Evolutionary conservation across 1,140 invertebrate species (phyloP).

Genomic region (Lordiphosa clarofinis): DNA sequence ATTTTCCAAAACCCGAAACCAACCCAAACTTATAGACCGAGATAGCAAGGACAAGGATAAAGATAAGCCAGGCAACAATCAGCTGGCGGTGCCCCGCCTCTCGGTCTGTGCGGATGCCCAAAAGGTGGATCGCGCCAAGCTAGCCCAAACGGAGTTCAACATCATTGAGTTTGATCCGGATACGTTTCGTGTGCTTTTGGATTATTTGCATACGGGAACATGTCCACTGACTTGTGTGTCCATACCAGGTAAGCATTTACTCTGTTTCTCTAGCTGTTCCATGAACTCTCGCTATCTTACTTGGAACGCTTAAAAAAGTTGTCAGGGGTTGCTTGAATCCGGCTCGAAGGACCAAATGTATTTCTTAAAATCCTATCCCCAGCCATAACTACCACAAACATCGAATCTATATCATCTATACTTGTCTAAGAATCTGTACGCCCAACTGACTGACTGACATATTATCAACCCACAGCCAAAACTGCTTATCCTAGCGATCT

Average conservation of each 20-base stretch:
- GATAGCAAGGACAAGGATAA: constrained; percentile 90
- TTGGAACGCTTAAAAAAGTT: no score
- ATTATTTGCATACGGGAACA: constrained; percentile 95
- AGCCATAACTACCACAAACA: no score
- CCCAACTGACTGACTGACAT: no score
- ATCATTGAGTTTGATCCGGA: constrained; percentile 97
- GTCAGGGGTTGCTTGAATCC: no score
- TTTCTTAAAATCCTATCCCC: no score
- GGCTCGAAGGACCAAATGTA: no score
- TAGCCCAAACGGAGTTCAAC: constrained; percentile 96
- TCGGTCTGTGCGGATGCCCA: constrained; percentile 96
- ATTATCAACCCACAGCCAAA: no score
- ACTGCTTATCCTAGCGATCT: no score
- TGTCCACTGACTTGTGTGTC: constrained; percentile 94
- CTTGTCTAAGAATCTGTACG: no score
- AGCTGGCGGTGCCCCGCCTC: constrained; percentile 90
- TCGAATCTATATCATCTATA: no score
- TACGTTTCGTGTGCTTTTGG: constrained; percentile 93
- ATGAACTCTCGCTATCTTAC: no score
- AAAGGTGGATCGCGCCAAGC: constrained; percentile 93
- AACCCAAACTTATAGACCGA: constrained; percentile 82
- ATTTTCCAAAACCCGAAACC: constrained; percentile 8
- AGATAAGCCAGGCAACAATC: constrained; percentile 86
- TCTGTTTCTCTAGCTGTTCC: no score
- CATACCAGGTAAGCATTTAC: constrained; percentile 86